Percentiles rank a stretch among this genome's conserved stretches.
Conservation (phyloP, 2,888 invertebrate species). For the Acleris emargana region DNA sequence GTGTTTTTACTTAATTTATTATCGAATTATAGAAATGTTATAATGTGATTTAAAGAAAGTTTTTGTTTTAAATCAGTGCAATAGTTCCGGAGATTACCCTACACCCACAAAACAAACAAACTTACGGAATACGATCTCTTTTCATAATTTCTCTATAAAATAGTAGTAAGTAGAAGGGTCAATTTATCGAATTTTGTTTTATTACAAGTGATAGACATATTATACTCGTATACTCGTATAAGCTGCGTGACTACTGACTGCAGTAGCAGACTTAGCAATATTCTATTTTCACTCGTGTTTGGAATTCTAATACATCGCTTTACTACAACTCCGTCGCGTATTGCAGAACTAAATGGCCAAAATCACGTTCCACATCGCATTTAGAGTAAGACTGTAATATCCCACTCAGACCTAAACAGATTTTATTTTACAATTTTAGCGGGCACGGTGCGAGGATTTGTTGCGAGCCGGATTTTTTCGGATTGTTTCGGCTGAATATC, state of each 20-base stretch:
- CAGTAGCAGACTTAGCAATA: slow-evolving; percentile 6
- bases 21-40: no score
- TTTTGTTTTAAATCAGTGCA: no score
- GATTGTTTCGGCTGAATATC: slow-evolving; percentile 58
- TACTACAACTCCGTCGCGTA: background rate
- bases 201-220: no score
- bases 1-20: no score
- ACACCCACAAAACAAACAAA: no score
- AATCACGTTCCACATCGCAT: slow-evolving; percentile 26
- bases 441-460: slow-evolving; percentile 41
- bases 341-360: slow-evolving; percentile 20
- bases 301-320: slow-evolving; percentile 22
- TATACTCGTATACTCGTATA: no score
- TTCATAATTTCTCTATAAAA: no score
- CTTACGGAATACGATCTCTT: no score
- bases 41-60: no score
- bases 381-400: slow-evolving; percentile 21
- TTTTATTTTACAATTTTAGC: slow-evolving; percentile 42
- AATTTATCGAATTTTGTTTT: no score
- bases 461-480: slow-evolving; percentile 48
- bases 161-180: no score
- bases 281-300: slow-evolving; percentile 17
- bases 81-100: no score
- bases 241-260: background rate
- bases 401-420: slow-evolving; percentile 20